Evolutionary conservation across 2,797 vertebrate genomes (phyloP).

Genomic region (Mus minutoides): DNA sequence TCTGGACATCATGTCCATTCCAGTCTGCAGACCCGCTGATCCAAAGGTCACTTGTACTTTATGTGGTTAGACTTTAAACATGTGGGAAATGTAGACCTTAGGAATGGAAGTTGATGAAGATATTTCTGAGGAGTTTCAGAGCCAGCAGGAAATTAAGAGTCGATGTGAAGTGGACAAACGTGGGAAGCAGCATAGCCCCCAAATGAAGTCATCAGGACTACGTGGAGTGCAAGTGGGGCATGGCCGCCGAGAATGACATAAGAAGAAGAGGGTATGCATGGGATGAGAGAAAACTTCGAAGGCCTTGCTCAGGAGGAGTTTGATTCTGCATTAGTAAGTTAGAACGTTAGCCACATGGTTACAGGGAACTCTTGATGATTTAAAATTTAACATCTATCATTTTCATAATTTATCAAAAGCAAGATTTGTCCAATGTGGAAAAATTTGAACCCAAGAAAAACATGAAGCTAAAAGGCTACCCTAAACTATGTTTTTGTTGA

Average conservation of each 20-base stretch:
- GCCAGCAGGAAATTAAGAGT: not conserved
- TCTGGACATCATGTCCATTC: not conserved
- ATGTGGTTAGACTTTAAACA: not conserved
- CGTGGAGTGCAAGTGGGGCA: not conserved
- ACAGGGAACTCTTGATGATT: not conserved
- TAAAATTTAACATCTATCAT: not conserved
- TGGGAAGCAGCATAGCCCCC: not conserved
- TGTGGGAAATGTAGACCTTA: not conserved
- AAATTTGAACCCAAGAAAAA: not conserved
- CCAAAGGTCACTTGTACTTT: not conserved
- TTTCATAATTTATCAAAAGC: not conserved
- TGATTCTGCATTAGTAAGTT: not conserved
- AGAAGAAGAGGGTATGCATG: fast-evolving
- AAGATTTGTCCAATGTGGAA: not conserved
- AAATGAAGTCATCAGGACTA: not conserved
- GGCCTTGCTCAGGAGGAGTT: not conserved
- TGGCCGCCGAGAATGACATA: fast-evolving
- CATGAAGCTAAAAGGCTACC: not conserved
- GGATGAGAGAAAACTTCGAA: not conserved
- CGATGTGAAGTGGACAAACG: not conserved
- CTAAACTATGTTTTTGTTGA: not conserved
- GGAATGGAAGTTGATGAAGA: not conserved
- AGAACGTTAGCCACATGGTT: not conserved
- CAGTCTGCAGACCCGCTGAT: not conserved
- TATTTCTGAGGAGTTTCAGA: not conserved